Conservation (phyloP, 1,140 invertebrate species). For the Calephelis nemesis region DNA sequence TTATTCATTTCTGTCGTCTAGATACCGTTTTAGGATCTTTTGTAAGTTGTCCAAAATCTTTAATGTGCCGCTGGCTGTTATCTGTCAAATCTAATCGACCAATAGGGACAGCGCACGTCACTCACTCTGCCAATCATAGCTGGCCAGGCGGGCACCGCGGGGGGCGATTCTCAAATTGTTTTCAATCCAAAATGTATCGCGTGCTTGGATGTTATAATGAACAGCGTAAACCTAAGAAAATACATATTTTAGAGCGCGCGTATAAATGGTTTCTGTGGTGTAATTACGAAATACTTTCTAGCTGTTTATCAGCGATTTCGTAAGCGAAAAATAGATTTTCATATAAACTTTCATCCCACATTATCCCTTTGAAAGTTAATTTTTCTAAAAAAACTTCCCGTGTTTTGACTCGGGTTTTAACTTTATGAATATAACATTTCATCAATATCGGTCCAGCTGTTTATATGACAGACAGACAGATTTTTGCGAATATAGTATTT, state of each 20-base stretch:
- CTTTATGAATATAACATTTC: too few relatives aligned
- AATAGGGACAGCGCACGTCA: constrained; percentile 73
- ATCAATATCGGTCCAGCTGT: too few relatives aligned
- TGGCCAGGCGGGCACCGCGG: constrained; percentile 44
- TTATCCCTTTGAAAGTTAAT: too few relatives aligned
- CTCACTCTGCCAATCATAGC: constrained; percentile 70
- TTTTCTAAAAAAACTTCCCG: too few relatives aligned
- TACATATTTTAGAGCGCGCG: neutral
- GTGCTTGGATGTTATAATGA: constrained; percentile 56
- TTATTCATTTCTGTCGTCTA: too few relatives aligned
- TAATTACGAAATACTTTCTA: too few relatives aligned
- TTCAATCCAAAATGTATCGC: constrained; percentile 61
- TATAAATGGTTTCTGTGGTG: neutral
- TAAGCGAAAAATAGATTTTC: too few relatives aligned
- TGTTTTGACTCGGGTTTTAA: too few relatives aligned
- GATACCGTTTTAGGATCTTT: neutral
- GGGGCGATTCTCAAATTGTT: constrained; percentile 65
- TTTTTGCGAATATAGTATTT: too few relatives aligned
- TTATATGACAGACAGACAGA: too few relatives aligned
- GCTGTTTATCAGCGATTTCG: too few relatives aligned
- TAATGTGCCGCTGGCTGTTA: constrained; percentile 59
- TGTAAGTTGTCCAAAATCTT: constrained; percentile 44
- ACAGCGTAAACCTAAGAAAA: constrained; percentile 13
- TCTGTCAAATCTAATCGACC: constrained; percentile 73
- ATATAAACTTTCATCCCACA: too few relatives aligned